These are phyloP conservation scores for Philereme vetulata DNA, from an alignment of 2,888 invertebrate species.

Conservation along the genomic window DNA sequence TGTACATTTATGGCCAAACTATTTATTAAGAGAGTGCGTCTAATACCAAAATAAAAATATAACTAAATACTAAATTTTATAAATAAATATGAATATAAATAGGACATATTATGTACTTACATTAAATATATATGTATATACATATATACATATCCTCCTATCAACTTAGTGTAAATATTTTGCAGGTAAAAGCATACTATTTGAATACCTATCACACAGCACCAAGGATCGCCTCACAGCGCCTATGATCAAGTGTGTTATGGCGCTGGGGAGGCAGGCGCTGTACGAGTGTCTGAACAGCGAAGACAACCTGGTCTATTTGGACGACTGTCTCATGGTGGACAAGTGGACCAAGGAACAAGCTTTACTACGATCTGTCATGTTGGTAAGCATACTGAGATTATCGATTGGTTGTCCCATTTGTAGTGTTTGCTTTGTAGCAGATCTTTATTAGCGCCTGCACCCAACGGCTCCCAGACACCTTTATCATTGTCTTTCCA, in stretches of 20 bases:
- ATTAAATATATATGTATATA: no score
- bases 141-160: no score
- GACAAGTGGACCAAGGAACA: conserved; percentile 42
- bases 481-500: no score
- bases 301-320: conserved; percentile 62
- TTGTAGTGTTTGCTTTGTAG: no score
- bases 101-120: no score
- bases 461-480: no score
- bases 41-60: no score
- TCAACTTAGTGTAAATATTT: conserved; percentile 4
- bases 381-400: conserved; percentile 54
- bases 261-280: conserved; percentile 70
- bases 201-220: conserved; percentile 77
- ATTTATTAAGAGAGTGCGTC: no score
- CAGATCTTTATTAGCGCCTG: no score
- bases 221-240: conserved; percentile 73
- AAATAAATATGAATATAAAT: no score
- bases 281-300: conserved; percentile 61
- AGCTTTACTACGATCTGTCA: conserved; percentile 59
- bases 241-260: conserved; percentile 74
- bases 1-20: no score
- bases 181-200: conserved; percentile 73
- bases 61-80: no score
- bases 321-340: conserved; percentile 59
- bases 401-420: neutral